phyloP scores from a whole-genome alignment of 2,888 invertebrate genomes.

The Macrostomum cliftonense region DNA sequence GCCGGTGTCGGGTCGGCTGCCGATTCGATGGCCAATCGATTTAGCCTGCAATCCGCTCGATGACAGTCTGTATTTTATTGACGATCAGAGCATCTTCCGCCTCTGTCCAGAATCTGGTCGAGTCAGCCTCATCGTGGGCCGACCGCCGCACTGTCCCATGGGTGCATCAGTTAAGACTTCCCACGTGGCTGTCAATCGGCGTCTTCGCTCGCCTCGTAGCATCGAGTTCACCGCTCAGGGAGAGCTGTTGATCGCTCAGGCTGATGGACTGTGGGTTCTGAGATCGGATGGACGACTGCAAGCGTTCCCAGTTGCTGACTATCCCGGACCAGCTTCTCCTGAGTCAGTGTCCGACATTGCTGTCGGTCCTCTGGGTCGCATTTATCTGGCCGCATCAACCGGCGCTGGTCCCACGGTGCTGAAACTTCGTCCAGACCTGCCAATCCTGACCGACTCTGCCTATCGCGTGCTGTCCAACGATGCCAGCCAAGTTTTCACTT shows the following conservation, averaged over 20 bases:
- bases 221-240: slow-evolving; percentile 39
- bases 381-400: background rate
- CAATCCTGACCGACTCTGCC: no score
- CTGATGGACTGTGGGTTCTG: slow-evolving; percentile 43
- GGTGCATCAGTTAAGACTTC: slow-evolving; percentile 1
- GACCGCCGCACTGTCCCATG: slow-evolving; percentile 2
- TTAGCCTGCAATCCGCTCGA: slow-evolving; percentile 1
- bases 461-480: slow-evolving; percentile 80
- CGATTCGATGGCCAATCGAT: slow-evolving; percentile 1
- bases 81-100: background rate
- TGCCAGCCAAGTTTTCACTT: slow-evolving; percentile 57
- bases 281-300: background rate
- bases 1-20: background rate
- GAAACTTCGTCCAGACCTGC: no score
- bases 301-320: slow-evolving; percentile 13
- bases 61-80: slow-evolving; percentile 2
- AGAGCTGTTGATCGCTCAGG: slow-evolving; percentile 75
- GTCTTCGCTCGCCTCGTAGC: background rate
- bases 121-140: slow-evolving; percentile 71
- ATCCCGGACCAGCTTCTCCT: slow-evolving; percentile 47
- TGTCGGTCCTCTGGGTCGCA: slow-evolving; percentile 11
- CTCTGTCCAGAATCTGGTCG: slow-evolving; percentile 59
- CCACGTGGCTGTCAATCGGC: background rate
- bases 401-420: no score
- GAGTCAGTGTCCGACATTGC: slow-evolving; percentile 26